Evolutionary conservation across 2,113 vertebrate species (phyloP), one percentile per base, ranked within the genome.

Genomic region (Cavia aperea): DNA sequence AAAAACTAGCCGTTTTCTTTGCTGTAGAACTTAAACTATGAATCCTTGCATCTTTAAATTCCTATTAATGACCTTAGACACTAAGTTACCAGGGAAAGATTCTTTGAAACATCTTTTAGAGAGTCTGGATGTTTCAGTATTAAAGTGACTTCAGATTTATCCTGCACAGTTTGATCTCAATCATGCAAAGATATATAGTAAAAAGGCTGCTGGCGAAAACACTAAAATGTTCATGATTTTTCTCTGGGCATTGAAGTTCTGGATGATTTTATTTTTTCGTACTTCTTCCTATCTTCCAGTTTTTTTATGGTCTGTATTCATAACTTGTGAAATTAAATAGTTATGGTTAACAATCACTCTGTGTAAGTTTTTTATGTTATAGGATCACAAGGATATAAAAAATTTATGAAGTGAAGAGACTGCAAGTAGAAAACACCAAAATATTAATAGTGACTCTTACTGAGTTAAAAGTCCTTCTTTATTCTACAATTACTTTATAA

Each of bases 41-140:
- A 82, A 82, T 33, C 87, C 54, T 31, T 95, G 65, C 46, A 56
- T 92, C 88, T 96, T 96, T 86, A 92, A 94, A 94, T 93, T 94
- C 63, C 21, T 63, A 63, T 90, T 93, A 85, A 94, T 95, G 81
- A 90, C 43, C 56, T 89, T 78, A 81, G 93, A 70, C 39, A n/a
- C 75, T 62, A 24, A n/a, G 9, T 89, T 87, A 81, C 54, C 6
- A 87, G 54, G 33, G 49, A 73, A 81, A 72, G 60, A 3, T 4
- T 81, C 29, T 82, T 88, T 78, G 75, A 23, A 79, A 24, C 33
- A 62, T 93, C 46, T 84, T 93, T 62, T 77, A 7, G 60, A 63
- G 19, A 89, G 60, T 10, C 24, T 73, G 33, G 46, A 23, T 94
- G 65, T 89, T 88, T 93, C 66, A 86, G 51, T 46, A 33, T 89